Evolutionary conservation across 2,797 vertebrate genomes (phyloP).

Genomic region (Apodemus agrarius): DNA sequence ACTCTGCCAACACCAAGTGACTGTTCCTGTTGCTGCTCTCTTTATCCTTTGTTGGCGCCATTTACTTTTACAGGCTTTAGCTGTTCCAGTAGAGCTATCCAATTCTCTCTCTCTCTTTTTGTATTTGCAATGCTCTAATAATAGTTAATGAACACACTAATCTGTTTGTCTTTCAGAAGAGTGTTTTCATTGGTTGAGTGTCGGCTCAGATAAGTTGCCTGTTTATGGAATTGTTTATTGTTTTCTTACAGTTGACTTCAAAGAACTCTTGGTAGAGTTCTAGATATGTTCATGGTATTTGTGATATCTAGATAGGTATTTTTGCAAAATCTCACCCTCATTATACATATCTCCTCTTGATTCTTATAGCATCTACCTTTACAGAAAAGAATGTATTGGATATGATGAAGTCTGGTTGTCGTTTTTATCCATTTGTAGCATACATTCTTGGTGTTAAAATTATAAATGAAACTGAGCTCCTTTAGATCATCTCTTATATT

Average conservation of each 20-base stretch:
- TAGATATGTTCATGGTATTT: background rate
- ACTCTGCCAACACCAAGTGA: background rate
- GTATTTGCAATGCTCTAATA: background rate
- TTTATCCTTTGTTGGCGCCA: background rate
- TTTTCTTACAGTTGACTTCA: background rate
- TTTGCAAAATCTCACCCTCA: background rate
- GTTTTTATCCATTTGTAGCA: background rate
- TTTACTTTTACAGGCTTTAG: background rate
- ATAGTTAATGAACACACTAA: background rate
- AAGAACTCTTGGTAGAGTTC: background rate
- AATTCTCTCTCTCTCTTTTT: background rate
- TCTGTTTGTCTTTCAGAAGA: background rate
- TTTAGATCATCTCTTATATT: background rate
- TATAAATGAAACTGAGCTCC: background rate
- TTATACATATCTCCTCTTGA: background rate
- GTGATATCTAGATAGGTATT: background rate
- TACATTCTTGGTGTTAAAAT: background rate
- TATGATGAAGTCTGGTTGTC: background rate
- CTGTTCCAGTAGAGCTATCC: background rate
- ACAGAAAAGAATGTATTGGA: background rate
- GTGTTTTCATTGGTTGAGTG: background rate
- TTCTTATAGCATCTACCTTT: background rate
- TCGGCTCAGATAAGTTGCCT: background rate
- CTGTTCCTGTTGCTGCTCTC: background rate
- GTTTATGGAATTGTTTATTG: background rate